Conservation (phyloP, 2,113 vertebrate genomes). For the Sebastes schlegelii region DNA sequence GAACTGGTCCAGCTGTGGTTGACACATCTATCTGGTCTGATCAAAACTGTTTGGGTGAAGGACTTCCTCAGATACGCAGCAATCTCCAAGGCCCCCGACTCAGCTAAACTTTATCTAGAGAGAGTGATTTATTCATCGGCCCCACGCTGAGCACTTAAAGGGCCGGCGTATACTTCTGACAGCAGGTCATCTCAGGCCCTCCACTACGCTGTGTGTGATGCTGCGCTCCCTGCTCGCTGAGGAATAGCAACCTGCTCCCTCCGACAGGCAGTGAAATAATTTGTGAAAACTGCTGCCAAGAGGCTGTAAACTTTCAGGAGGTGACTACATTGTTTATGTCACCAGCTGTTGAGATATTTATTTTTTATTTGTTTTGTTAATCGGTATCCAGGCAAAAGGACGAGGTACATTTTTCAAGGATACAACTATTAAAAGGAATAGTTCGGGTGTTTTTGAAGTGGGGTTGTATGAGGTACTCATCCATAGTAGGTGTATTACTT, state of each 20-base stretch:
- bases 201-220: conserved; percentile 12
- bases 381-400: background rate
- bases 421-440: background rate
- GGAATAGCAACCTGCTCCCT: conserved; percentile 13
- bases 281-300: conserved; percentile 43
- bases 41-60: conserved; percentile 44
- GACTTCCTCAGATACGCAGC: conserved; percentile 7
- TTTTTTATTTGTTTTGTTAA: background rate
- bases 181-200: conserved; percentile 45
- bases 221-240: background rate
- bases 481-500: too few relatives aligned
- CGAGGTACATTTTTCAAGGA: conserved; percentile 7
- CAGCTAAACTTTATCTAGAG: conserved; percentile 33
- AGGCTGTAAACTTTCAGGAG: conserved; percentile 30
- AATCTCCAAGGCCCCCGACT: conserved; percentile 22
- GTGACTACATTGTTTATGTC: conserved; percentile 42
- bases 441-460: too few relatives aligned
- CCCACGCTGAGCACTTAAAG: conserved; percentile 43
- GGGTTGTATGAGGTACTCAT: too few relatives aligned
- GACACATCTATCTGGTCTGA: conserved; percentile 45
- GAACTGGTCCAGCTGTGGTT: conserved; percentile 49
- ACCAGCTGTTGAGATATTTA: conserved; percentile 25
- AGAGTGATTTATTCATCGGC: conserved; percentile 54
- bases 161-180: conserved; percentile 27
- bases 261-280: conserved; percentile 39